Evolutionary conservation across 2,888 invertebrate species (phyloP), one percentile per base, ranked within the genome.

Genomic region (Bombyx huttoni): DNA sequence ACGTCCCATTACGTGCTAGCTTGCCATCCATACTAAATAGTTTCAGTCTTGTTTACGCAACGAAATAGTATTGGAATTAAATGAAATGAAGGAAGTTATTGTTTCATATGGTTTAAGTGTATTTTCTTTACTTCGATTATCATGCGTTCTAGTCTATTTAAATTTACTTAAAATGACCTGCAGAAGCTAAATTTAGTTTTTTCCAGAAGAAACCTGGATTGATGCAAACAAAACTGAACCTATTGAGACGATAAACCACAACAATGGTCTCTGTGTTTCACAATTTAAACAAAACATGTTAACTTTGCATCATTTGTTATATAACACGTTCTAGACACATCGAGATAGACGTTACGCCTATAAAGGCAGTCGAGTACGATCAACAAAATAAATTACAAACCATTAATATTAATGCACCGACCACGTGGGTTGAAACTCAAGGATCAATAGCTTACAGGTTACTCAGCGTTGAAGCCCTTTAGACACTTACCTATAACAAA

Each of bases 401-500:
- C 56, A 65, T 73, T 65, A 73, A 70, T 75, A 74, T 73, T 66
- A 65, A 73, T 65, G 54, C 56, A 71, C 63, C 55, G 58, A 62
- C 58, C 69, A 73, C 71, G 70, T 73, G 72, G 70, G 67, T 61
- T 56, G 59, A 47, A 48, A 56, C 61, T 64, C 69, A 68, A 68
- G 66, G 67, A 63, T 68, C 62, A 58, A 61, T 58, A 60, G 54
- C 58, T 57, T 59, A 61, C 58, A 59, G 53, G 54, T 57, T 56
- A 58, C 56, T 56, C 52, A 52, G 51, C 34, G 50, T 34, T 51
- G 52, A 54, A 54, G 59, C 59, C 58, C 63, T 64, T 57, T 51
- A 57, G 59, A 54, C 58, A 73, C 82, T 81, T 81, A 84, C 84
- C 82, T 82, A 70, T 67, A 82, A 83, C 78, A 81, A 83, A 78